Base-by-base conservation (phyloP, 1,140 invertebrate genomes). In the Tetragonula clypearis region DNA sequence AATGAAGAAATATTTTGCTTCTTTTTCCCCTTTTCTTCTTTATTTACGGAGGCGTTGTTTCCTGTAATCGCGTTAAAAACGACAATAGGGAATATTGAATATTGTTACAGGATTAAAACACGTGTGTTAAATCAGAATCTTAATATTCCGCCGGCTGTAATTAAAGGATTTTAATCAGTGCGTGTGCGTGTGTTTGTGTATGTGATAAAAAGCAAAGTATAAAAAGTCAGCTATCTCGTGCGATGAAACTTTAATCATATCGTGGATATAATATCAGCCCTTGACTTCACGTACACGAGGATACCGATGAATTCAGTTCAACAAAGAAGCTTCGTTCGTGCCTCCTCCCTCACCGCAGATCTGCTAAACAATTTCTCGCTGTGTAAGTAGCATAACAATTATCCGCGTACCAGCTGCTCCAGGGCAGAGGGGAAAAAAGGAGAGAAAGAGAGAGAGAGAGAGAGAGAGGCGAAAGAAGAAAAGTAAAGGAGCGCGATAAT, bases 401-500 rank as follows among this genome's bases (percentile, higher is more conserved):
- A 82, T 82, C n/a, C 53, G 49, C 30, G 68, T 35, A 80, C n/a
- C 79, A 58, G 15, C 30, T n/a, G 30, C 30, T 12, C 30, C 35
- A 35, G 35, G 35, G 35, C 35, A 35, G 35, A 35, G 35, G 35
- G 35, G 35, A 35, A 35, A 35, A 35, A 35, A 35, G 35, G 2
- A 35, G 2, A 35, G 3, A 35, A 4, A 35, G 35, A 35, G 35
- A 35, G 1, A 35, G 35, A 35, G 35, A 35, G 35, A 35, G 35
- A 35, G 35, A 35, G n/a, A 14, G 72, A 8, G 12, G 14, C 2
- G 14, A 53, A 21, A 8, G 41, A 49, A 49, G 0, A 21, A 53
- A 78, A 17, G 55, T 21, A n/a, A 56, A 56, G 49, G 3, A 15
- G 49, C 26, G n/a, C 35, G 49, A 79, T 84, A 84, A 79, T 84